These are phyloP conservation scores for Acrossocheilus wenchowensis DNA, from an alignment of 2,797 vertebrate species.

Conservation along the genomic window DNA sequence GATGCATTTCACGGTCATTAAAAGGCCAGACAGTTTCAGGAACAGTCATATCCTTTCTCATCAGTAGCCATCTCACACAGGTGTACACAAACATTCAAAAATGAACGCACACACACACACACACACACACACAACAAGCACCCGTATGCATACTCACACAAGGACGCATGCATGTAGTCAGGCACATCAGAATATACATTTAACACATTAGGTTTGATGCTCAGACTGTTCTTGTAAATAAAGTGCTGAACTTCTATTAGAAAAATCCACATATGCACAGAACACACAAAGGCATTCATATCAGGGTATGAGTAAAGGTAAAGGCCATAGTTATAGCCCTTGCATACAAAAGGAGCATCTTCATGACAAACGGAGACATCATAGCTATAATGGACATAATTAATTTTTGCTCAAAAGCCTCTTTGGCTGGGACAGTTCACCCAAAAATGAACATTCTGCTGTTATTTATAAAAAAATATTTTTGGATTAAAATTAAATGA, in stretches of 20 bases:
- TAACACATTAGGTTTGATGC: constrained; percentile 59
- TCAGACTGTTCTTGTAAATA: constrained; percentile 60
- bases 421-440: constrained; percentile 33
- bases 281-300: constrained; percentile 70
- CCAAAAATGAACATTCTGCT: neutral
- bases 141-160: constrained; percentile 42
- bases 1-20: constrained; percentile 1
- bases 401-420: constrained; percentile 42
- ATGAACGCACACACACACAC: constrained; percentile 26
- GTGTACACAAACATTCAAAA: constrained; percentile 40
- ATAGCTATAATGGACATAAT: constrained; percentile 57
- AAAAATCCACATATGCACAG: constrained; percentile 61
- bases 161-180: constrained; percentile 56
- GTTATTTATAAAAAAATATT: constrained; percentile 19
- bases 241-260: constrained; percentile 47
- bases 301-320: constrained; percentile 74
- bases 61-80: constrained; percentile 60
- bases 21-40: constrained; percentile 70
- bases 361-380: constrained; percentile 67
- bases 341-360: constrained; percentile 67
- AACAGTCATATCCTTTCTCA: constrained; percentile 67
- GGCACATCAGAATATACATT: constrained; percentile 67
- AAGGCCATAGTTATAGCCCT: constrained; percentile 75
- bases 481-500: neutral
- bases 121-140: constrained; percentile 44